Evolutionary conservation across 2,888 invertebrate genomes (phyloP).

Genomic region (Drosophila multiciliata): DNA sequence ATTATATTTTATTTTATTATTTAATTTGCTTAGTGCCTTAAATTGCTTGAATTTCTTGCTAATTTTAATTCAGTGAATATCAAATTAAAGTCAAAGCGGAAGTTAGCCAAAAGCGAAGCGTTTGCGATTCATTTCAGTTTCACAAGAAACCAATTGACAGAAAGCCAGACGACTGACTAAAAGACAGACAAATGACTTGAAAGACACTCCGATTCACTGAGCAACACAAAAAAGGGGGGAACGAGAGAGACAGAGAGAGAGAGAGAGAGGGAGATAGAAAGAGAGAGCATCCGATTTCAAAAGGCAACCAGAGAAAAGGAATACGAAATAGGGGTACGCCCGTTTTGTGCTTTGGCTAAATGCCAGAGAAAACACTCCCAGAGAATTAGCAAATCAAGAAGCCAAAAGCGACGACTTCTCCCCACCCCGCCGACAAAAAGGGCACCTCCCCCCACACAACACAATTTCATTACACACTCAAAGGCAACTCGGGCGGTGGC

Average conservation of each 20-base stretch:
- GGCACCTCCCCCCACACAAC: neutral
- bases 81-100: slow-evolving; percentile 27
- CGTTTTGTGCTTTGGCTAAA: slow-evolving; percentile 40
- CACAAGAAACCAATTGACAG: slow-evolving; percentile 41
- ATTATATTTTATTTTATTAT: no score
- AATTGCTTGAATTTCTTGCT: neutral
- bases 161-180: neutral
- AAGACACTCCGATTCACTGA: slow-evolving; percentile 17
- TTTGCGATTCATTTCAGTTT: slow-evolving; percentile 21
- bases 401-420: slow-evolving; percentile 33
- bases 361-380: slow-evolving; percentile 48
- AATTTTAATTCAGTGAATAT: slow-evolving; percentile 39
- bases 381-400: slow-evolving; percentile 57
- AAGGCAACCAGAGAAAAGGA: slow-evolving; percentile 24
- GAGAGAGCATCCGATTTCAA: slow-evolving; percentile 42
- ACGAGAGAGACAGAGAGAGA: neutral
- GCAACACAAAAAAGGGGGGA: slow-evolving; percentile 1
- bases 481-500: neutral
- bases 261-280: neutral
- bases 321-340: neutral
- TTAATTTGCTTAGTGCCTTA: neutral
- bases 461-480: neutral
- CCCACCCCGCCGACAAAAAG: neutral
- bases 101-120: neutral
- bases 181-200: slow-evolving; percentile 14